These are phyloP conservation scores for Cyprinodon tularosa DNA, from an alignment of 2,113 vertebrate species.

Conservation along the genomic window DNA sequence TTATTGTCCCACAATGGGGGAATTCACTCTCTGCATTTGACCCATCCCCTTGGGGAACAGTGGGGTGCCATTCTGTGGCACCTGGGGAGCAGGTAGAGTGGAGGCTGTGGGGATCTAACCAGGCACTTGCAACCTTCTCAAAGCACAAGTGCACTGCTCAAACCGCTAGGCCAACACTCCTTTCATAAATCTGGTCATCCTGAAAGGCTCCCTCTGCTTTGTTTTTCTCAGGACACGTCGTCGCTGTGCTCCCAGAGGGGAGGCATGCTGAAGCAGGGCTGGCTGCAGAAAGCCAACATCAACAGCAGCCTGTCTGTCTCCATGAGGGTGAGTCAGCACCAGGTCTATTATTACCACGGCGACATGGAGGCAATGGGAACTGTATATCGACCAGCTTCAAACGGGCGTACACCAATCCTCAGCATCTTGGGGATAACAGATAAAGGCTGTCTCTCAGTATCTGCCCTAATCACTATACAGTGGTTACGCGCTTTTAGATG, in stretches of 20 bases:
- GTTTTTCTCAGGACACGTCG: conserved; percentile 83
- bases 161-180: too few relatives aligned
- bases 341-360: not conserved
- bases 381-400: not conserved
- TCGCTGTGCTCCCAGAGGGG: conserved; percentile 95
- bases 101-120: too few relatives aligned
- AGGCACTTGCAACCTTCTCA: too few relatives aligned
- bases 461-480: too few relatives aligned
- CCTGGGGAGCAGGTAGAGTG: too few relatives aligned
- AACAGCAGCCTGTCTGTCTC: conserved; percentile 97
- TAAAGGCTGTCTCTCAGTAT: not conserved
- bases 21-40: too few relatives aligned
- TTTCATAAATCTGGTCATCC: not conserved
- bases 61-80: too few relatives aligned
- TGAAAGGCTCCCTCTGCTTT: conserved; percentile 15
- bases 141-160: too few relatives aligned
- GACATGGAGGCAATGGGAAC: not conserved
- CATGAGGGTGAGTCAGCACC: conserved; percentile 89
- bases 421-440: not conserved
- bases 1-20: too few relatives aligned
- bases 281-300: conserved; percentile 96
- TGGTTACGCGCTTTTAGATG: too few relatives aligned
- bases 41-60: too few relatives aligned
- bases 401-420: not conserved
- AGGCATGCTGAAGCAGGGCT: conserved; percentile 96